phyloP scores from a whole-genome alignment of 2,113 vertebrate genomes.

The Sakesphorus luctuosus region DNA sequence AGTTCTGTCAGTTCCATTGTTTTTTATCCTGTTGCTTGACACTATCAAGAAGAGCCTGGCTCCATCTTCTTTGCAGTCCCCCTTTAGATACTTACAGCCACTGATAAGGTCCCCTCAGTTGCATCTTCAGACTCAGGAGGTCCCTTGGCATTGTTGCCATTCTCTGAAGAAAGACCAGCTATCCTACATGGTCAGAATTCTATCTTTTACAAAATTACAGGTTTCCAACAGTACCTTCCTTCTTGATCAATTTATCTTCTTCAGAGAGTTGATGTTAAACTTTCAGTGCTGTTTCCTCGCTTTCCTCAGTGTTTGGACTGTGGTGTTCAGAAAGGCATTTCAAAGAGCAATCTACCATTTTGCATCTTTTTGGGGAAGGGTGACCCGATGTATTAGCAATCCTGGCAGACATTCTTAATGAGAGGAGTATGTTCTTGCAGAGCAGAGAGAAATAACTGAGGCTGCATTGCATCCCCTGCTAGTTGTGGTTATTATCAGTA shows the following conservation, averaged over 20 bases:
- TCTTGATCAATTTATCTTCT: background rate
- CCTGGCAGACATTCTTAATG: conserved; percentile 44
- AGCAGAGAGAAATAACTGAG: conserved; percentile 37
- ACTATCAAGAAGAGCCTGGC: background rate
- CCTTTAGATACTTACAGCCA: background rate
- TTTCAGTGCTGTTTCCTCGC: background rate
- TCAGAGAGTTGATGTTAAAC: background rate
- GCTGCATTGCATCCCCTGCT: conserved; percentile 47
- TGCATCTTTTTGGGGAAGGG: conserved; percentile 18
- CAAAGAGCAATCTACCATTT: conserved; percentile 3
- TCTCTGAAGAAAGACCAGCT: background rate
- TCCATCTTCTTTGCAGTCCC: too few species aligned
- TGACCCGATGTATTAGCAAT: conserved; percentile 11
- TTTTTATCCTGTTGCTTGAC: accelerated
- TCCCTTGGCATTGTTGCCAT: background rate
- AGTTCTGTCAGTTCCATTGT: background rate
- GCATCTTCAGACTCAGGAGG: background rate
- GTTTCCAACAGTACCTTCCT: background rate
- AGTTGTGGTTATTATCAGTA: conserved; percentile 60
- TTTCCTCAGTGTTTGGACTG: background rate
- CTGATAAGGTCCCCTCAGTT: background rate
- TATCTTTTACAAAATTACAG: background rate
- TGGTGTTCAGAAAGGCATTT: background rate
- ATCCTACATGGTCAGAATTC: background rate
- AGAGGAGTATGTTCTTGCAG: conserved; percentile 21